Conservation (phyloP, 2,888 invertebrate species). For the Hermaeophaga mercurialis region DNA sequence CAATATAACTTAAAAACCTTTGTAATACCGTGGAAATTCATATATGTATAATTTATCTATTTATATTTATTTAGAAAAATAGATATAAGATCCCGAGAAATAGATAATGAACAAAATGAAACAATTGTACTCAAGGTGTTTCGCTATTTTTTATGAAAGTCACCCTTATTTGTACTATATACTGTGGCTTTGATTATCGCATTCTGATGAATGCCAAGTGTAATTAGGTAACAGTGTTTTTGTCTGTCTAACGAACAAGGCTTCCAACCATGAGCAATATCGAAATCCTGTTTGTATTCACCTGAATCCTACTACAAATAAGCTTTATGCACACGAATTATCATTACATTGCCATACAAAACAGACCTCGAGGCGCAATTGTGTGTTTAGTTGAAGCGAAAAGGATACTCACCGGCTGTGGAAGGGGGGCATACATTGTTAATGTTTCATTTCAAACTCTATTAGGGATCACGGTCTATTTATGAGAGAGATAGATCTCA, state of each 20-base stretch:
- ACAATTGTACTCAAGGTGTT: too few relatives aligned
- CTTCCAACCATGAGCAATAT: conserved; percentile 6
- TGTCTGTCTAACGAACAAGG: conserved; percentile 1
- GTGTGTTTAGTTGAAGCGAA: neutral
- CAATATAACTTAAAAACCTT: too few relatives aligned
- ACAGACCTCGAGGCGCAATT: conserved; percentile 9
- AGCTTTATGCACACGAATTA: conserved; percentile 14
- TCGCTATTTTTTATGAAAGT: too few relatives aligned
- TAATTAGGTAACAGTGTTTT: conserved; percentile 6
- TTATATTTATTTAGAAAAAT: too few relatives aligned
- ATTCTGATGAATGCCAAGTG: neutral
- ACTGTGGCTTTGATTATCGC: neutral
- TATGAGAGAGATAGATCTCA: too few relatives aligned
- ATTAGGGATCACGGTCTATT: too few relatives aligned
- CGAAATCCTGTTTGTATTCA: conserved; percentile 8
- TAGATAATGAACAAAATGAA: too few relatives aligned
- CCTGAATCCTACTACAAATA: conserved; percentile 15
- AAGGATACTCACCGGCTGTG: neutral
- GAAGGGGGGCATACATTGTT: neutral
- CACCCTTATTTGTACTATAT: too few relatives aligned
- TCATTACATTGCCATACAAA: conserved; percentile 13
- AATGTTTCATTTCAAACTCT: neutral
- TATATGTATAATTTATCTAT: too few relatives aligned
- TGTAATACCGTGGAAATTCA: too few relatives aligned
- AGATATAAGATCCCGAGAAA: too few relatives aligned